phyloP scores from a whole-genome alignment of 2,113 vertebrate species.

The Raja brachyura region DNA sequence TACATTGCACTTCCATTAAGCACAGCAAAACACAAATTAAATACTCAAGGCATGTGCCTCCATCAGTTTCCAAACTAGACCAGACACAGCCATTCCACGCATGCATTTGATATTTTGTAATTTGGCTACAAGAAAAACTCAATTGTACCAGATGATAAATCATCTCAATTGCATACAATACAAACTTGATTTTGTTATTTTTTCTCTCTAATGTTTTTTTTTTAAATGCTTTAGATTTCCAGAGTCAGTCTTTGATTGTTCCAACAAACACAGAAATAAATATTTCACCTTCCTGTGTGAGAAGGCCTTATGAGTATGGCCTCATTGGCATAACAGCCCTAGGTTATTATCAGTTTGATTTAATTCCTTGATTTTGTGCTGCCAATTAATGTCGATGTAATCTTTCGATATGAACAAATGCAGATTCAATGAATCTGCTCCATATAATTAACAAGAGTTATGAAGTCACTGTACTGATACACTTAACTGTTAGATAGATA shows the following conservation, averaged over 20 bases:
- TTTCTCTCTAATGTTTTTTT: neutral
- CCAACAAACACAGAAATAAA: neutral
- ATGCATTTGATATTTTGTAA: neutral
- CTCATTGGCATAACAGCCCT: too few relatives aligned
- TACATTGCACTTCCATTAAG: constrained; percentile 6
- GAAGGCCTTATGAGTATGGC: too few relatives aligned
- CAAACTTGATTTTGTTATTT: neutral
- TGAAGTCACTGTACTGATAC: neutral
- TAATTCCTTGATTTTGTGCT: neutral
- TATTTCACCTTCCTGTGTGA: too few relatives aligned
- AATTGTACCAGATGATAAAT: neutral
- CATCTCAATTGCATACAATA: neutral
- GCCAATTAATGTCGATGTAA: too few relatives aligned
- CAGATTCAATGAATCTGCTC: neutral
- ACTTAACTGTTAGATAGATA: neutral
- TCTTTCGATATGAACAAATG: neutral
- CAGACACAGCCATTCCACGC: neutral
- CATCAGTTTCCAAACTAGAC: neutral
- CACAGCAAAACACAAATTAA: neutral
- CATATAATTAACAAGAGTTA: neutral
- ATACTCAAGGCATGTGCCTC: constrained; percentile 14
- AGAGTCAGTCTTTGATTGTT: too few relatives aligned
- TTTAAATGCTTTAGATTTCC: neutral
- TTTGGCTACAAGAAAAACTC: neutral
- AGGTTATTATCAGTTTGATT: too few relatives aligned